phyloP scores from a whole-genome alignment of 1,140 invertebrate genomes.

The Patella vulgata region DNA sequence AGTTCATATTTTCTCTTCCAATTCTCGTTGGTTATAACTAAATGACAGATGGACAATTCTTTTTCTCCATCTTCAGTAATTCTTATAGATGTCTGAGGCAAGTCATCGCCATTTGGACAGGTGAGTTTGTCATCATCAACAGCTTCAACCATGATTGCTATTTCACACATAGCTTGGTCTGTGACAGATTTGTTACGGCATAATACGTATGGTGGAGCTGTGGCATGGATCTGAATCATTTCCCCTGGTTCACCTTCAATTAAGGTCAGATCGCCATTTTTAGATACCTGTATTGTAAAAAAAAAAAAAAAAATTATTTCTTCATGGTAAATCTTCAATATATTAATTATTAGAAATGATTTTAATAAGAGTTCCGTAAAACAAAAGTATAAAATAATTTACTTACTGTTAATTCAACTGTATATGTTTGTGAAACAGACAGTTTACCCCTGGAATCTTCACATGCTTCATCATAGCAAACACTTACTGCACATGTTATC shows the following conservation, averaged over 20 bases:
- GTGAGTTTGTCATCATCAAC: slow-evolving; percentile 11
- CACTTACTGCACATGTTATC: slow-evolving; percentile 49
- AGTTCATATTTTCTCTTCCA: slow-evolving; percentile 33
- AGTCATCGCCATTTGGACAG: slow-evolving; percentile 13
- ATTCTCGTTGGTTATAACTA: slow-evolving; percentile 29
- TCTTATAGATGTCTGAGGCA: slow-evolving; percentile 27
- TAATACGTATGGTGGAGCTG: slow-evolving; percentile 47
- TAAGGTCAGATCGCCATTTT: slow-evolving; percentile 14
- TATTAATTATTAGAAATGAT: not conserved
- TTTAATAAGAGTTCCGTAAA: not conserved
- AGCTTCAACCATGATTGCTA: slow-evolving; percentile 2
- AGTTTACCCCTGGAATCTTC: slow-evolving; percentile 40
- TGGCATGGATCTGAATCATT: slow-evolving; percentile 23
- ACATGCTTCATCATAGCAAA: slow-evolving; percentile 34
- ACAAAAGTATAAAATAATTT: not conserved
- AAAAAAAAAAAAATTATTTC: not conserved
- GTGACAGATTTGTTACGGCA: slow-evolving; percentile 21
- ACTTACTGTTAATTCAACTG: slow-evolving; percentile 29
- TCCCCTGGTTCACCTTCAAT: slow-evolving; percentile 31
- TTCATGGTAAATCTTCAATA: not conserved
- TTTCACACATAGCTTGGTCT: not conserved
- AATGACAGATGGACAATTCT: slow-evolving; percentile 18
- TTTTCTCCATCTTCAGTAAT: slow-evolving; percentile 6
- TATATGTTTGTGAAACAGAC: slow-evolving; percentile 27
- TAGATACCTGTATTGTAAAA: no score